Base-by-base conservation (phyloP, 1,140 invertebrate species). In the Mesaphorura yosii region DNA sequence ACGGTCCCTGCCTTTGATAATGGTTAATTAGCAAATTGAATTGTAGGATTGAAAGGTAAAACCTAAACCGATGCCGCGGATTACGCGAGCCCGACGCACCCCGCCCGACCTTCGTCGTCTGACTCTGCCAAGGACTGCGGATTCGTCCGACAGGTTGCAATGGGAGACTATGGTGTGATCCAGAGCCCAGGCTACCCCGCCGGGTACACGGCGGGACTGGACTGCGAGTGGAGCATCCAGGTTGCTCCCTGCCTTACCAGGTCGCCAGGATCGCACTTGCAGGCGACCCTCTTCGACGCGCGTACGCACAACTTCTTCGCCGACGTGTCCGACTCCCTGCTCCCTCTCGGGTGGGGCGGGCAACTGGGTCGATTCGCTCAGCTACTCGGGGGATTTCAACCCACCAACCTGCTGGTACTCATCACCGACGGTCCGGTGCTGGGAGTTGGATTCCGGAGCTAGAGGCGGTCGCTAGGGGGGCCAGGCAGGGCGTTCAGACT, bases 381-480 rank as follows among this genome's bases (percentile, higher is more conserved):
- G 49, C 12, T 51, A 23, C 22, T 51, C 49, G 12, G 49, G 49
- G 3, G 49, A 51, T 29, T 28, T 51, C 19, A 42, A 27, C 29
- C n/a, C 4, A 14, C n/a, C 29, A 4, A 51, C 49, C 3, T 40
- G 31, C n/a, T 34, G 10, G 31, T 34, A 10, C n/a, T 34, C 10
- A 34, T n/a, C 10, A 34, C 31, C 10, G 31, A 34, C 10, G 31
- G 31, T 34, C n/a, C n/a, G 10, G n/a, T 10, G 10, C 31, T 34
- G 10, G 10, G 10, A 10, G 10, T 34, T 10, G n/a, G n/a, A n/a
- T n/a, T n/a, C n/a, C n/a, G n/a, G n/a, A n/a, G 31, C 10, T 34
- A 10, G 10, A 34, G n/a, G n/a, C n/a, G 10, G 10, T 10, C 31
- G n/a, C 10, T n/a, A 10, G n/a, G 31, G 10, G 10, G n/a, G 10